Evolutionary conservation across 2,797 vertebrate species (phyloP).

Genomic region (Orientallactaga sibirica): DNA sequence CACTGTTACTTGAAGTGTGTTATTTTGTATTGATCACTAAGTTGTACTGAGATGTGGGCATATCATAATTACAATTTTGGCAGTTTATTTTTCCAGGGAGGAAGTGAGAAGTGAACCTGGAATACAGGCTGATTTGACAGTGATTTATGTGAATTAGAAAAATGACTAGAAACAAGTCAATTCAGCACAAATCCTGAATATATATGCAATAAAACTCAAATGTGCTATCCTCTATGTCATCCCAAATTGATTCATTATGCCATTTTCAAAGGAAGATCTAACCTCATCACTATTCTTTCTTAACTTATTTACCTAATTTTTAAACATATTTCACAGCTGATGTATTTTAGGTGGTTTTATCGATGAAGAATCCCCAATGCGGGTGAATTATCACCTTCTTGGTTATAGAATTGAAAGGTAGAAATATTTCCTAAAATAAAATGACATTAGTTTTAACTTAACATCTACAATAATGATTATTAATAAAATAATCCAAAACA

Average conservation of each 20-base stretch:
- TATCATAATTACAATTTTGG: background rate
- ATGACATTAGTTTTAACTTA: constrained; percentile 17
- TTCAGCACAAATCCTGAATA: background rate
- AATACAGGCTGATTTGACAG: background rate
- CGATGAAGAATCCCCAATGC: background rate
- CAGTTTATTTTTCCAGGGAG: background rate
- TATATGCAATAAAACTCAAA: background rate
- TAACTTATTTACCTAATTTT: background rate
- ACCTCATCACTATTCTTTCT: constrained; percentile 18
- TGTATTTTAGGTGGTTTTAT: constrained; percentile 5
- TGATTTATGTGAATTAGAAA: background rate
- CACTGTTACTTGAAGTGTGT: background rate
- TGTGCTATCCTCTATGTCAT: background rate
- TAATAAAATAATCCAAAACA: background rate
- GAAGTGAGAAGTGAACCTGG: background rate
- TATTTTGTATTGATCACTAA: background rate
- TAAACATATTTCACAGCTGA: background rate
- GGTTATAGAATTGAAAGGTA: constrained; percentile 1
- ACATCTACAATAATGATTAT: background rate
- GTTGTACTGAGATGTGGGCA: background rate
- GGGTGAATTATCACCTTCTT: background rate
- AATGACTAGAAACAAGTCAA: background rate
- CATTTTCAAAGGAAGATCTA: background rate
- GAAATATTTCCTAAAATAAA: constrained; percentile 17
- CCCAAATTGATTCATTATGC: background rate